Conservation (phyloP, 2,113 vertebrate genomes). For the Pampusana beccarii region DNA sequence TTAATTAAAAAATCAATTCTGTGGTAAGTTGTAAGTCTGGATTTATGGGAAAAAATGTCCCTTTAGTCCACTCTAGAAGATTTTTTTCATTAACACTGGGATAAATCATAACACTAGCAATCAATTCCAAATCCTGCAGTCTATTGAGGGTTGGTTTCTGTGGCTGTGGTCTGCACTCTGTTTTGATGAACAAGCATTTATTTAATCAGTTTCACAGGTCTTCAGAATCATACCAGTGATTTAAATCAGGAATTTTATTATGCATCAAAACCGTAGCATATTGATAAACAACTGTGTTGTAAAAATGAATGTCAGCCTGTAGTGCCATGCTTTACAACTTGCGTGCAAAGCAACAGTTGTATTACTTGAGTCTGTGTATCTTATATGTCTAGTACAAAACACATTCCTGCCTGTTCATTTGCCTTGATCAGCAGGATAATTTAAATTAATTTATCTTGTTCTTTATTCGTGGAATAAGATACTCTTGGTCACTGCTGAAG, state of each 20-base stretch:
- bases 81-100: not conserved
- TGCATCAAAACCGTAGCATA: not conserved
- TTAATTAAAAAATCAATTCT: not conserved
- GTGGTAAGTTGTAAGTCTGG: not conserved
- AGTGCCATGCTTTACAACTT: not conserved
- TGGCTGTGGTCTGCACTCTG: not conserved
- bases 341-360: not conserved
- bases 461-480: not conserved
- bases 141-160: not conserved
- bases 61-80: not conserved
- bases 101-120: not conserved
- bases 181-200: not conserved
- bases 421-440: not conserved
- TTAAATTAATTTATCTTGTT: not conserved
- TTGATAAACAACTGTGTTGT: not conserved
- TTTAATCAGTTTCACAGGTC: not conserved
- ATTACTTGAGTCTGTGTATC: not conserved
- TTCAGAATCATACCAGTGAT: not conserved
- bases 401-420: not conserved
- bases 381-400: not conserved
- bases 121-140: not conserved
- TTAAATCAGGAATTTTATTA: not conserved
- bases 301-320: not conserved
- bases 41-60: not conserved
- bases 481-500: not conserved